Evolutionary conservation across 2,113 vertebrate genomes (phyloP), one percentile per base, ranked within the genome.

Genomic region (Ceyx melanurus): DNA sequence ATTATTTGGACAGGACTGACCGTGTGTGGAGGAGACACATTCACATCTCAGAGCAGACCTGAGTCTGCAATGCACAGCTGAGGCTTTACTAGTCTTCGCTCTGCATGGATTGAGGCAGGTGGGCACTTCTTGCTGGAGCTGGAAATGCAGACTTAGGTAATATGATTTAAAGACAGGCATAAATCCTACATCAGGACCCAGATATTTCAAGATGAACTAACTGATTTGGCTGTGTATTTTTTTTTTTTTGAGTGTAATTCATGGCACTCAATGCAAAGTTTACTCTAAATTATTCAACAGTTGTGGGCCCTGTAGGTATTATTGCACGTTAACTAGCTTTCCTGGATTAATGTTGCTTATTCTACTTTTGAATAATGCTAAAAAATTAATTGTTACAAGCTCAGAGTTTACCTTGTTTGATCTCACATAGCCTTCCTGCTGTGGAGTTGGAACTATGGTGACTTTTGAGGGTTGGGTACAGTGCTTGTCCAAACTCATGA

Each of bases 351-450:
- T 81, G 79, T 85, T 92, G 73, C 82, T 95, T 94, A 81, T 74
- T 88, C 68, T 86, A 54, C 78, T 91, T 91, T 78, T 74, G 72
- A 88, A 92, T 53, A 88, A 86, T 91, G 40, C 57, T 93, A 43
- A 96, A 96, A 95, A 92, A 89, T 94, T 94, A 81, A 96, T 95
- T 81, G 68, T 89, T 95, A 86, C 91, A 95, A 88, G 87, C 79
- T 83, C 92, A 88, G 61, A 86, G 16, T 43, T 93, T 86, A 61
- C 89, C 89, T 92, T 75, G 57, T 81, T 92, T 96, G 91, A 91
- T 92, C 89, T 91, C 64, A 56, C 23, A 51, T 64, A 42, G 40
- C 42, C 16, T 94, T 35, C 23, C 26, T 83, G 40, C 50, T 83
- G 53, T 28, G 29, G 23, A 56, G 64, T 37, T 70, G 61, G 16